These are phyloP conservation scores for Atherinomorus stipes DNA, from an alignment of 2,113 vertebrate species.

Conservation along the genomic window DNA sequence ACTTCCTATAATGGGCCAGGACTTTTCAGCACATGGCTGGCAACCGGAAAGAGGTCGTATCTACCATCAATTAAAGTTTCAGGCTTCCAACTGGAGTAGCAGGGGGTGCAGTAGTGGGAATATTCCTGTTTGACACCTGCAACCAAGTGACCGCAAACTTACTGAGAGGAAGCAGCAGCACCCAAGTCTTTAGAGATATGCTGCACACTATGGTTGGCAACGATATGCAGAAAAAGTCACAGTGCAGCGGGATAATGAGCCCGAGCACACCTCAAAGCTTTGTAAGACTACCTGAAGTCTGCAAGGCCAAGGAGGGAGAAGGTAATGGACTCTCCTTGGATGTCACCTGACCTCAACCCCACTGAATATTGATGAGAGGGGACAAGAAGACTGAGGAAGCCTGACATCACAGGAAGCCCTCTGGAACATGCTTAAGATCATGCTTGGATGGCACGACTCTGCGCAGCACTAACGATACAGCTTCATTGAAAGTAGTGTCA, in stretches of 20 bases:
- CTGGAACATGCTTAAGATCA: not conserved
- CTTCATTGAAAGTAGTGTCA: not conserved
- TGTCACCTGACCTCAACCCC: not conserved
- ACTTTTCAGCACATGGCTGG: not conserved
- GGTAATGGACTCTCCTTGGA: not conserved
- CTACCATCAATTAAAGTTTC: not conserved
- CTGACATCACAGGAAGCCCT: not conserved
- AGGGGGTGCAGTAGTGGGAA: not conserved
- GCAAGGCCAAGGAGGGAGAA: not conserved
- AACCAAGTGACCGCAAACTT: not conserved
- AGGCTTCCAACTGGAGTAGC: not conserved
- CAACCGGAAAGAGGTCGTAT: not conserved
- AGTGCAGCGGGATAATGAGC: constrained; percentile 2
- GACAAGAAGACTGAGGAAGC: not conserved
- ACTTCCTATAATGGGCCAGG: no score
- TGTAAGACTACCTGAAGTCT: not conserved
- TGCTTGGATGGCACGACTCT: not conserved
- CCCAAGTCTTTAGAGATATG: not conserved
- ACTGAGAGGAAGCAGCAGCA: not conserved
- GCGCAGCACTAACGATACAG: not conserved
- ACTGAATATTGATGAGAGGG: not conserved
- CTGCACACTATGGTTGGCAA: not conserved
- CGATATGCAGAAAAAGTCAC: not conserved
- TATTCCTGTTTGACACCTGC: not conserved
- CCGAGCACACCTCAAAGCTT: not conserved